Evolutionary conservation across 2,113 vertebrate genomes (phyloP).

Genomic region (Cepphus grylle): DNA sequence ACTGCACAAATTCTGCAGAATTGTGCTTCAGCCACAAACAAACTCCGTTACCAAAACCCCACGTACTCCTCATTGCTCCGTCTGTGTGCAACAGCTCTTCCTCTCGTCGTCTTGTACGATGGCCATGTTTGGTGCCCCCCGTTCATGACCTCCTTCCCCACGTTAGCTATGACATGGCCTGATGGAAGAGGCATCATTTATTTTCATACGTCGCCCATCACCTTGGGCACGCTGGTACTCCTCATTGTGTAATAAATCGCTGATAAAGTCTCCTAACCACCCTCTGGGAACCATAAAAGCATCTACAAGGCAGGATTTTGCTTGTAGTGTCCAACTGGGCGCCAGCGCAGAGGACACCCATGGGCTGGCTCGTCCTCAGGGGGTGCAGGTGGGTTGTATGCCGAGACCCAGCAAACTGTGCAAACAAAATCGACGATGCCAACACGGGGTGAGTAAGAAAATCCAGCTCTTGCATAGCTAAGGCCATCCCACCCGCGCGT

Average conservation of each 20-base stretch:
- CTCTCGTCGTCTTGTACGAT: not conserved
- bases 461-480: not conserved
- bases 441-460: not conserved
- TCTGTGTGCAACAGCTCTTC: not conserved
- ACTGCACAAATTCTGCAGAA: not conserved
- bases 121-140: not conserved
- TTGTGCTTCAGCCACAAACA: not conserved
- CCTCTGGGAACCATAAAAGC: not conserved
- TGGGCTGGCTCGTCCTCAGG: not conserved
- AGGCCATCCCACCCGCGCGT: accelerated
- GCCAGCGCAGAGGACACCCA: not conserved
- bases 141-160: not conserved
- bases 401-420: not conserved
- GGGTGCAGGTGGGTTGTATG: accelerated
- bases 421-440: not conserved
- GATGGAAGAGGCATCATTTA: not conserved
- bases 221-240: not conserved
- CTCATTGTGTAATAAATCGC: not conserved
- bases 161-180: not conserved
- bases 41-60: not conserved
- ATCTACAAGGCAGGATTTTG: not conserved
- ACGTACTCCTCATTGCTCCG: not conserved
- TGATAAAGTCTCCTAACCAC: not conserved
- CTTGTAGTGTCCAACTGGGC: not conserved
- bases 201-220: not conserved